Percentiles rank a stretch among this genome's conserved stretches.
phyloP scores from a whole-genome alignment of 2,113 vertebrate genomes.

The Theristicus caerulescens region DNA sequence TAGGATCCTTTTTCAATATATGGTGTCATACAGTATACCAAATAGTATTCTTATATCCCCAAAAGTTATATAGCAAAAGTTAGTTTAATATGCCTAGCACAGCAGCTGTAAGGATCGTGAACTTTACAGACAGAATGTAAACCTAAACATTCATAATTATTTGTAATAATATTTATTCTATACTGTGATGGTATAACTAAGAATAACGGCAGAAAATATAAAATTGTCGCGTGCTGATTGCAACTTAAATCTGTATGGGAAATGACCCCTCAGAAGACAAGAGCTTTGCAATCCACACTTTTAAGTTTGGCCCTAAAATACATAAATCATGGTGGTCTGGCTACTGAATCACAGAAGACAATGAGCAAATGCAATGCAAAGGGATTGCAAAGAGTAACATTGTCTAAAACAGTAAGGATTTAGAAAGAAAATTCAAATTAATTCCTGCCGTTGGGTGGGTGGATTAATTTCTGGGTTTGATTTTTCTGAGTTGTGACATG shows the following conservation, averaged over 20 bases:
- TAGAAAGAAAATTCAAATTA: neutral
- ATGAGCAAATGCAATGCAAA: neutral
- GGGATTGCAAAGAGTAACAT: neutral
- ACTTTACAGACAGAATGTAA: neutral
- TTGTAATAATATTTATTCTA: neutral
- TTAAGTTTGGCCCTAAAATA: neutral
- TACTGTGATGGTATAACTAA: neutral
- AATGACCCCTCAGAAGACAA: neutral
- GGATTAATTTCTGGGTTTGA: neutral
- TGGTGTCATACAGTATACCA: neutral
- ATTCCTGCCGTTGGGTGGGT: neutral
- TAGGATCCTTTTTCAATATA: neutral
- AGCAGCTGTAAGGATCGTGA: neutral
- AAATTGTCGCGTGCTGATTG: neutral
- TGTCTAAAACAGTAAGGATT: neutral
- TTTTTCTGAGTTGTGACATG: neutral
- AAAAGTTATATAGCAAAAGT: neutral
- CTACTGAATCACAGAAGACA: neutral
- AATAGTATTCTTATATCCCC: neutral
- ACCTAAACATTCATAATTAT: neutral
- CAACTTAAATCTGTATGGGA: neutral
- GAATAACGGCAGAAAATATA: neutral
- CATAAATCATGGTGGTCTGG: neutral
- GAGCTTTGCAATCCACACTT: neutral
- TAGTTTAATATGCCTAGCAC: neutral